These are phyloP conservation scores for Musca vetustissima DNA, from an alignment of 1,140 invertebrate genomes.

Conservation along the genomic window DNA sequence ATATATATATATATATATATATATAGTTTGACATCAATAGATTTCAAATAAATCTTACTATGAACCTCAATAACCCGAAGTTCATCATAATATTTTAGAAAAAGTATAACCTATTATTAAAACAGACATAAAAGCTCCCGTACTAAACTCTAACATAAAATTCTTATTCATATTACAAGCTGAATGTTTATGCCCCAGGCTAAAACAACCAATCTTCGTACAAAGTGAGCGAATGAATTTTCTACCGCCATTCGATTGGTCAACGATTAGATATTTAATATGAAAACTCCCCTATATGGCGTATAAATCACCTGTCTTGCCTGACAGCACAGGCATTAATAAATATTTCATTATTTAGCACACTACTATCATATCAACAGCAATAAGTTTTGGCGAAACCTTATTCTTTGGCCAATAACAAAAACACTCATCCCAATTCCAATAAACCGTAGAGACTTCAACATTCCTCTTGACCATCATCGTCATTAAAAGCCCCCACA, in stretches of 20 bases:
- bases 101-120: neutral
- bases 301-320: constrained; percentile 16
- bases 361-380: neutral
- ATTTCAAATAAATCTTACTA: too few species aligned
- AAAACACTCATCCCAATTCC: neutral
- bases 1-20: too few species aligned
- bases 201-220: too few species aligned
- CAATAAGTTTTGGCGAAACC: neutral
- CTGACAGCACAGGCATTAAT: constrained; percentile 4
- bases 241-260: too few species aligned
- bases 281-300: constrained; percentile 4
- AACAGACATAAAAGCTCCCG: neutral
- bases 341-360: constrained; percentile 10
- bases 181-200: neutral
- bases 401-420: constrained; percentile 9
- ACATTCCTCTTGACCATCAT: too few species aligned
- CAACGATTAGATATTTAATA: neutral
- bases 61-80: too few species aligned
- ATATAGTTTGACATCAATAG: too few species aligned
- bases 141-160: neutral
- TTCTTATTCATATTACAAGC: neutral
- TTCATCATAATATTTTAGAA: too few species aligned
- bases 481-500: too few species aligned
- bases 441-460: too few species aligned
- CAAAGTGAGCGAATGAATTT: too few species aligned